These are phyloP conservation scores for Egretta garzetta DNA, from an alignment of 2,113 vertebrate species.

Conservation along the genomic window DNA sequence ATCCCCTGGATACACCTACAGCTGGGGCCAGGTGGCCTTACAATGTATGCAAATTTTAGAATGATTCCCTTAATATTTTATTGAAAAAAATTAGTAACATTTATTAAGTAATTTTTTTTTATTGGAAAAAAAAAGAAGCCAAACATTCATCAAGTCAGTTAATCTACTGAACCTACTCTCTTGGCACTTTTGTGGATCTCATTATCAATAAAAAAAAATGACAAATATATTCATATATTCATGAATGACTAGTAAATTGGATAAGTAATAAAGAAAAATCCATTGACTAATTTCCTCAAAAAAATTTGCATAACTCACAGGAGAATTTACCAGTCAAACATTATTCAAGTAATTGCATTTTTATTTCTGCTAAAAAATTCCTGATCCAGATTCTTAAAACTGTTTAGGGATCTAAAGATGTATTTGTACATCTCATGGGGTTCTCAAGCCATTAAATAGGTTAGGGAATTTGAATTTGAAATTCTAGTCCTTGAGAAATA, in stretches of 20 bases:
- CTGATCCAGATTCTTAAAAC: not conserved
- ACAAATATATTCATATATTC: not conserved
- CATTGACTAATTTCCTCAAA: not conserved
- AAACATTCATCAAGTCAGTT: not conserved
- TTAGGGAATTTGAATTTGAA: not conserved
- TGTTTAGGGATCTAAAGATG: not conserved
- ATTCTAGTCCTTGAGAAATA: not conserved
- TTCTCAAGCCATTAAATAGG: not conserved
- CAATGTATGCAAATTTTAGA: not conserved
- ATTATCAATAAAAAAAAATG: not conserved
- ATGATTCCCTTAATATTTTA: not conserved
- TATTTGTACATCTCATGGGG: not conserved
- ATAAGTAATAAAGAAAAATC: not conserved
- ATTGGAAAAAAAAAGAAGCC: not conserved
- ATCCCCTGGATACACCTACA: not conserved
- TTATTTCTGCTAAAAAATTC: not conserved
- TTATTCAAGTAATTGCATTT: not conserved
- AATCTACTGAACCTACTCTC: not conserved
- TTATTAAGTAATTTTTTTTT: not conserved
- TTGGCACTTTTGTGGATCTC: not conserved
- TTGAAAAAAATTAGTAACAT: not conserved
- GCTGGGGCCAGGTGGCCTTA: not conserved
- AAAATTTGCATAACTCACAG: not conserved
- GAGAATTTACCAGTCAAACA: not conserved
- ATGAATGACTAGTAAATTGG: not conserved